Conservation (phyloP, 2,888 invertebrate species). For the Melolontha melolontha region DNA sequence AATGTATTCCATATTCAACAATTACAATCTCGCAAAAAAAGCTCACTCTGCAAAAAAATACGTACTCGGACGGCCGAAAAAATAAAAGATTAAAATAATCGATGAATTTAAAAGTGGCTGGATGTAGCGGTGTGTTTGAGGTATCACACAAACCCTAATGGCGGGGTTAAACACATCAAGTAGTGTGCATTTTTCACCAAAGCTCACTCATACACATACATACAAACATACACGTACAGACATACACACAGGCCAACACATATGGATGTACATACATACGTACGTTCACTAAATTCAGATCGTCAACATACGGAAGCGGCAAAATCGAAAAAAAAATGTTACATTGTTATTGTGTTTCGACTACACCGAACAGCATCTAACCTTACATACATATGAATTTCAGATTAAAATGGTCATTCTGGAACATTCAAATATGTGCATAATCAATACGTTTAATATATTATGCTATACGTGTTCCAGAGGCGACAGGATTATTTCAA, state of each 20-base stretch:
- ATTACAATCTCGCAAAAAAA: conserved; percentile 19
- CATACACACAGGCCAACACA: conserved; percentile 30
- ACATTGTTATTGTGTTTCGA: background rate
- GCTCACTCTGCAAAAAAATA: conserved; percentile 14
- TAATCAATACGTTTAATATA: conserved; percentile 50
- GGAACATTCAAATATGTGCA: conserved; percentile 45
- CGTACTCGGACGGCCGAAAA: conserved; percentile 24
- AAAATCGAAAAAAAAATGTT: conserved; percentile 42
- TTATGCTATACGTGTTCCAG: conserved; percentile 45
- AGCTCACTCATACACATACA: conserved; percentile 50
- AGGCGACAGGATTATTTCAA: conserved; percentile 50
- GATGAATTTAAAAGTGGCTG: conserved; percentile 57
- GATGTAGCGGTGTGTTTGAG: conserved; percentile 63
- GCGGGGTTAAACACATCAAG: conserved; percentile 66
- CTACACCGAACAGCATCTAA: background rate
- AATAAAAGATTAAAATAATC: conserved; percentile 53
- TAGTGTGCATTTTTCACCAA: conserved; percentile 65
- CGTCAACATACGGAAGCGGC: conserved; percentile 30
- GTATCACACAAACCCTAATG: conserved; percentile 66
- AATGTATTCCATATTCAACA: conserved; percentile 3
- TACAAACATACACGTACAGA: conserved; percentile 35
- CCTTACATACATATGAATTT: conserved; percentile 21
- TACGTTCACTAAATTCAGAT: conserved; percentile 23
- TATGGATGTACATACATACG: conserved; percentile 2
- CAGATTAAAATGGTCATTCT: conserved; percentile 39